phyloP scores from a whole-genome alignment of 2,113 vertebrate species.

The Heteronetta atricapilla region DNA sequence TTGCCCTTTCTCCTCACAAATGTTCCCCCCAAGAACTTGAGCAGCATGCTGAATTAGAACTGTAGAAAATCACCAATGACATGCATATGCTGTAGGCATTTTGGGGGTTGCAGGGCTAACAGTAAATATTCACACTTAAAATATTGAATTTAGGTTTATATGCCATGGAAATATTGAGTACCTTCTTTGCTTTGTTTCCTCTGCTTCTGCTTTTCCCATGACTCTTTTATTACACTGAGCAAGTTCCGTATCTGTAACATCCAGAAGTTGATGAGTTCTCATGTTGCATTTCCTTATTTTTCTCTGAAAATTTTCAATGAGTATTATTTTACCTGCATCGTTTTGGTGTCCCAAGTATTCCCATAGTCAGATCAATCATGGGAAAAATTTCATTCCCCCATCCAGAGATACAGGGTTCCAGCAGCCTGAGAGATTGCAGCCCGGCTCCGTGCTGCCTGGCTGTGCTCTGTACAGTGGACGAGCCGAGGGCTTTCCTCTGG shows the following conservation, averaged over 20 bases:
- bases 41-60: conserved; percentile 36
- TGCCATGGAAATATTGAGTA: conserved; percentile 54
- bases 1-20: neutral
- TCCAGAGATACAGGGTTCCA: neutral
- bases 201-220: conserved; percentile 64
- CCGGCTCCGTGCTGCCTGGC: neutral
- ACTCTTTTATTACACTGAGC: conserved; percentile 65
- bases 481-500: neutral
- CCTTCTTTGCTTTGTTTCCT: conserved; percentile 51
- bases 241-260: conserved; percentile 44
- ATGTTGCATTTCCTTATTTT: conserved; percentile 58
- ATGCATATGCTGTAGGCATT: conserved; percentile 32
- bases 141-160: conserved; percentile 55
- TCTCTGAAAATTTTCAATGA: conserved; percentile 35
- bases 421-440: neutral
- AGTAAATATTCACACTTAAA: conserved; percentile 47
- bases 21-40: conserved; percentile 47
- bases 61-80: conserved; percentile 59
- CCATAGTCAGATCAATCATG: conserved; percentile 47
- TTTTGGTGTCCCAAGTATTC: conserved; percentile 23
- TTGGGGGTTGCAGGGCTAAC: conserved; percentile 13
- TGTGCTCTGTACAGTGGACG: neutral
- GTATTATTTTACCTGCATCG: conserved; percentile 63
- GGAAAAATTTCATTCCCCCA: conserved; percentile 12
- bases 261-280: conserved; percentile 51